Conservation (phyloP, 2,113 vertebrate genomes). For the Lasiurus cinereus region DNA sequence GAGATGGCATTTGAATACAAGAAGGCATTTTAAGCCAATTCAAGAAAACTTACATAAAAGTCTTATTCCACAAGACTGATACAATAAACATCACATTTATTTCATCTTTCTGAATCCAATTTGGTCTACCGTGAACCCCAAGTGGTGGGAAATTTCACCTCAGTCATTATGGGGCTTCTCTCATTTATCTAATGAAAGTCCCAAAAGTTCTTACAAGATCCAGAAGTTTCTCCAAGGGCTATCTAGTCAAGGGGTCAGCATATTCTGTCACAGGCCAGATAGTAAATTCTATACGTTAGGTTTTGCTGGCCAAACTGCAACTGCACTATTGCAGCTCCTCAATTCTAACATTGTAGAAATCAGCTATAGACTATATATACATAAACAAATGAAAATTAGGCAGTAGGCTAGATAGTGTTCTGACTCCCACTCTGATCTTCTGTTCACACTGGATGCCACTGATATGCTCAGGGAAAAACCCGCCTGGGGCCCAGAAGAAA, state of each 20-base stretch:
- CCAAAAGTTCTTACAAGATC: background rate
- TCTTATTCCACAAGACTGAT: background rate
- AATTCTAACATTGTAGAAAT: background rate
- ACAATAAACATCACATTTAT: background rate
- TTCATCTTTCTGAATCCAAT: background rate
- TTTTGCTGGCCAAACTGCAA: background rate
- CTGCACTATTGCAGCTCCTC: background rate
- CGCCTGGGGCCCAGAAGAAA: background rate
- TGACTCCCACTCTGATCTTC: background rate
- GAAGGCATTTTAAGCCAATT: background rate
- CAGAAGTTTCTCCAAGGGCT: background rate
- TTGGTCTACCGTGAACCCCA: background rate
- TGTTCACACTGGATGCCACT: background rate
- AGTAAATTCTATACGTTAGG: background rate
- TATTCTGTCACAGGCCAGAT: background rate
- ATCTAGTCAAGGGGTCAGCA: background rate
- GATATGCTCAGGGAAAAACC: background rate
- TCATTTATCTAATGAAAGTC: background rate
- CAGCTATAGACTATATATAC: background rate
- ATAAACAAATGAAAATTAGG: background rate
- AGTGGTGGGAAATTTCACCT: background rate
- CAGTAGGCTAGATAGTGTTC: background rate
- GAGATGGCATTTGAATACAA: background rate
- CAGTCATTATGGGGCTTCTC: background rate
- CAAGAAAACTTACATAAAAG: background rate